phyloP scores from a whole-genome alignment of 2,888 invertebrate genomes.

The Ormyrus labotus region DNA sequence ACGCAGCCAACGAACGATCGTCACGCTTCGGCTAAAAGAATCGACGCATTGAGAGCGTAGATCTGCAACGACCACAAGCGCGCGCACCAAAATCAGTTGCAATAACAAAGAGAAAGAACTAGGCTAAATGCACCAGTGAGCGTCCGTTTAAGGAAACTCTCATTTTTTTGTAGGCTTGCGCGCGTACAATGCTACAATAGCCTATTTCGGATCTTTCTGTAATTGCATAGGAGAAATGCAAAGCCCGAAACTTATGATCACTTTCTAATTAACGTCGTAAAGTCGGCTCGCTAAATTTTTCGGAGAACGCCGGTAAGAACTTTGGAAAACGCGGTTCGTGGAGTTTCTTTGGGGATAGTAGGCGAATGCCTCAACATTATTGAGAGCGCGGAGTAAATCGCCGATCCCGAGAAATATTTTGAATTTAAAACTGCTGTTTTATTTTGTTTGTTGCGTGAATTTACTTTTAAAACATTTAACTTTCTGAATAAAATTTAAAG shows the following conservation, averaged over 20 bases:
- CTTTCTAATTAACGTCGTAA: background rate
- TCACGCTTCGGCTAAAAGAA: conserved; percentile 29
- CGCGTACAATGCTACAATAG: background rate
- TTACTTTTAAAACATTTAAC: too few species aligned
- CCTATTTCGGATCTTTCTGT: background rate
- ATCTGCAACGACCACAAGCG: background rate
- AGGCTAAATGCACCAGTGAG: conserved; percentile 14
- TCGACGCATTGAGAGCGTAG: background rate
- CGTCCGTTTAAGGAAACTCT: background rate
- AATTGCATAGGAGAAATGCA: background rate
- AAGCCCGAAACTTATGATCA: background rate
- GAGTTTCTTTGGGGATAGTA: too few species aligned
- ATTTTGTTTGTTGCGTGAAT: too few species aligned
- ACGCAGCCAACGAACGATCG: background rate
- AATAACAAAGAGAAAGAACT: conserved; percentile 7
- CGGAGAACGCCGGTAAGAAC: background rate
- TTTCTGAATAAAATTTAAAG: too few species aligned
- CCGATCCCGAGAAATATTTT: too few species aligned
- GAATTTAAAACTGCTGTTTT: too few species aligned
- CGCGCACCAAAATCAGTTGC: background rate
- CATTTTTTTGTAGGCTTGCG: background rate
- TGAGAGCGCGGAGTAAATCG: too few species aligned
- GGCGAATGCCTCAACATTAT: too few species aligned
- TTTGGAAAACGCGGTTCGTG: too few species aligned
- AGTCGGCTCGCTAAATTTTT: background rate